These are phyloP conservation scores for Noctua comes DNA, from an alignment of 2,888 invertebrate genomes.

Conservation along the genomic window DNA sequence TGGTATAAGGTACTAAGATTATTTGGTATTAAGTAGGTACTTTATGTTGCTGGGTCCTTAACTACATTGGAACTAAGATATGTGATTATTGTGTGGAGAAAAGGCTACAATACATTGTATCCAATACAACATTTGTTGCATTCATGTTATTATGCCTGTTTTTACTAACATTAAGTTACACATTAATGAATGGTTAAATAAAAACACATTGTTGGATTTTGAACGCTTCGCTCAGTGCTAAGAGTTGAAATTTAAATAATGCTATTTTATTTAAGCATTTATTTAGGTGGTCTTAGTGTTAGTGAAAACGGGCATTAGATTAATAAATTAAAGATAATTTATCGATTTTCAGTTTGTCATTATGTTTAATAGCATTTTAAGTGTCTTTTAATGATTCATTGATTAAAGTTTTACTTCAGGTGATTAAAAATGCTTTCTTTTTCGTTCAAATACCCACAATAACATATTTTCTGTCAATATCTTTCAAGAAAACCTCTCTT, in stretches of 20 bases:
- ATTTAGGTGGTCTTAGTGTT: background rate
- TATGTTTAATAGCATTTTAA: slow-evolving; percentile 21
- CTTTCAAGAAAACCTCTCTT: background rate
- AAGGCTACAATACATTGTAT: slow-evolving; percentile 23
- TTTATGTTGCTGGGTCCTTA: slow-evolving; percentile 20
- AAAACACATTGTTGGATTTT: background rate
- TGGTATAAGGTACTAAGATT: slow-evolving; percentile 40
- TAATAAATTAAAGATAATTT: slow-evolving; percentile 18
- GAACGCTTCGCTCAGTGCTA: background rate
- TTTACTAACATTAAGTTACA: background rate
- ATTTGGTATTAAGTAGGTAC: slow-evolving; percentile 51
- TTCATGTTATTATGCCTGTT: background rate
- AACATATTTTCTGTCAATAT: slow-evolving; percentile 1
- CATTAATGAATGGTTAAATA: background rate
- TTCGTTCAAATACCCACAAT: slow-evolving; percentile 21
- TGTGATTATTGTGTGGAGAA: slow-evolving; percentile 37
- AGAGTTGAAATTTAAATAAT: background rate
- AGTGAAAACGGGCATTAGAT: background rate
- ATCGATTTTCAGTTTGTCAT: slow-evolving; percentile 14
- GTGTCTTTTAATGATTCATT: slow-evolving; percentile 24
- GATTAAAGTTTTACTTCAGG: slow-evolving; percentile 43
- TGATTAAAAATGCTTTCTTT: slow-evolving; percentile 31
- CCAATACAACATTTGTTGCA: slow-evolving; percentile 5
- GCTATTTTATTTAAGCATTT: background rate
- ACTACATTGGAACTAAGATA: slow-evolving; percentile 47